These are phyloP conservation scores for Pantherophis alleghaniensis DNA, from an alignment of 2,797 vertebrate genomes.

Conservation along the genomic window DNA sequence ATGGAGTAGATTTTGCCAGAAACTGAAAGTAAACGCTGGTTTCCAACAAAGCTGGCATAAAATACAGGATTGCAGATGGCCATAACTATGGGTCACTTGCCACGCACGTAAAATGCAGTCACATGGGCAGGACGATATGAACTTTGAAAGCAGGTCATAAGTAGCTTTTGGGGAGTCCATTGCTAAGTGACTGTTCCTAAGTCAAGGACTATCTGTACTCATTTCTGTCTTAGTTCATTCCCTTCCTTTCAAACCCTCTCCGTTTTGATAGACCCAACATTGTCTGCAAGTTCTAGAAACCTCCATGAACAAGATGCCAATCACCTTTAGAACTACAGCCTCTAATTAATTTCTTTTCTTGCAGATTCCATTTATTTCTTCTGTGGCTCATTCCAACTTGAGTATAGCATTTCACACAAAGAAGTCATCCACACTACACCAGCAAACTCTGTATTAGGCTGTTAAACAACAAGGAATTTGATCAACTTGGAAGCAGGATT, in stretches of 20 bases:
- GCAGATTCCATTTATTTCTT: slow-evolving; percentile 43
- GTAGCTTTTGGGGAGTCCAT: neutral
- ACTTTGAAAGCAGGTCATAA: neutral
- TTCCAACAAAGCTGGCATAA: neutral
- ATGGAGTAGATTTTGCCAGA: neutral
- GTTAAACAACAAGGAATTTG: neutral
- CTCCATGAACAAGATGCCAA: neutral
- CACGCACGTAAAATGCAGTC: neutral
- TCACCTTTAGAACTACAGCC: neutral
- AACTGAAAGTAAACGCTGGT: neutral
- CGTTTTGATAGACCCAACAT: too few species aligned
- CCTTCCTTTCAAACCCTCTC: neutral
- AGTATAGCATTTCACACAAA: neutral
- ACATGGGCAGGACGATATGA: neutral
- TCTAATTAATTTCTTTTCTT: slow-evolving; percentile 4
- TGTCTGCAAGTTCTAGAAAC: neutral
- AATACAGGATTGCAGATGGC: neutral
- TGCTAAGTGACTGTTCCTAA: neutral
- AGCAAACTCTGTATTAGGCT: slow-evolving; percentile 2
- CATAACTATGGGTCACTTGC: neutral
- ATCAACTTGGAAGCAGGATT: neutral
- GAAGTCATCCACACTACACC: neutral
- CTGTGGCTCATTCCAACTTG: slow-evolving; percentile 8
- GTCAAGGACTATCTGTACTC: neutral
- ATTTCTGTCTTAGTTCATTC: neutral